phyloP scores from a whole-genome alignment of 2,888 invertebrate species.

The Morpho helenor region DNA sequence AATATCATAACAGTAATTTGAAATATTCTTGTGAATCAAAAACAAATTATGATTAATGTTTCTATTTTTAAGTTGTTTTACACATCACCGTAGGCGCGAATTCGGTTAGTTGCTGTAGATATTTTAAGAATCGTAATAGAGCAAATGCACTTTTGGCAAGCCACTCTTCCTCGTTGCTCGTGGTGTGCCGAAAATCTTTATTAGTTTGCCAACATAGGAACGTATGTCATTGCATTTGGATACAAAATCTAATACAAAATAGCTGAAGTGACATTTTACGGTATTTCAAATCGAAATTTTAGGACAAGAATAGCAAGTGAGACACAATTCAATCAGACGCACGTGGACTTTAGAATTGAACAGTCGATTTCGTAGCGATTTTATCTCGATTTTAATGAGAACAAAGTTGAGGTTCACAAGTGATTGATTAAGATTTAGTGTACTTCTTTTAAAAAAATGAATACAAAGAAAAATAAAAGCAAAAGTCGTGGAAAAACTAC shows the following conservation, averaged over 20 bases:
- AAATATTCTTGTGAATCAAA: too few species aligned
- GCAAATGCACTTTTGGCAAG: conserved; percentile 46
- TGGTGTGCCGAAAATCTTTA: conserved; percentile 35
- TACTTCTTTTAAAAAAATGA: conserved; percentile 41
- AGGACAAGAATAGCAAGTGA: conserved; percentile 58
- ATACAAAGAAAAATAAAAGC: conserved; percentile 59
- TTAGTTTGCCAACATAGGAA: conserved; percentile 10
- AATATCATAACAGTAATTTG: too few species aligned
- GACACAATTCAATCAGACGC: conserved; percentile 61
- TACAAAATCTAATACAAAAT: conserved; percentile 6
- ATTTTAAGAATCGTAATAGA: conserved; percentile 36
- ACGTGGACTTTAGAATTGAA: conserved; percentile 57
- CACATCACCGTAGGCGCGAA: background rate
- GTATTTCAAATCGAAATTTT: conserved; percentile 50
- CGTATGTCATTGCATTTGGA: conserved; percentile 3
- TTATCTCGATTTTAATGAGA: conserved; percentile 21
- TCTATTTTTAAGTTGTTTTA: too few species aligned
- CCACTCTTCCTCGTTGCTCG: conserved; percentile 35
- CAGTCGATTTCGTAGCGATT: conserved; percentile 35
- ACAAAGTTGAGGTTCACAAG: conserved; percentile 18
- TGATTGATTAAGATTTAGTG: conserved; percentile 16
- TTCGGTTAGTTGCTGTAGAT: conserved; percentile 16
- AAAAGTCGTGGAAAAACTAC: conserved; percentile 51
- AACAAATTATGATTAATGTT: too few species aligned
- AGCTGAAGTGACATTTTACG: conserved; percentile 57